Evolutionary conservation across 2,797 vertebrate genomes (phyloP).

Genomic region (Phrynocephalus forsythii): DNA sequence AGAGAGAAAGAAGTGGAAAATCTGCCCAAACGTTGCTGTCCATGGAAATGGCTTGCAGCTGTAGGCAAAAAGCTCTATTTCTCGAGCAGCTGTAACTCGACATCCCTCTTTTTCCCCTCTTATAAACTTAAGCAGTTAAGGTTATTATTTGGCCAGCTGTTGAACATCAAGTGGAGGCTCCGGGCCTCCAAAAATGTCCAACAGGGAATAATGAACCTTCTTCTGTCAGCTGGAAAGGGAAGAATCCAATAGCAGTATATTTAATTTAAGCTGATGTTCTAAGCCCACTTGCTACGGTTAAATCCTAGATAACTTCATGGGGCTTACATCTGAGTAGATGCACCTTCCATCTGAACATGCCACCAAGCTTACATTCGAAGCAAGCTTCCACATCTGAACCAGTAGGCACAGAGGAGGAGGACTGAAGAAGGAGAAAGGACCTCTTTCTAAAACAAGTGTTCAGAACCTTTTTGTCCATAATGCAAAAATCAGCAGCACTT

Average conservation of each 20-base stretch:
- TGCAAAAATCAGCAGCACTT: neutral
- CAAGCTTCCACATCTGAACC: neutral
- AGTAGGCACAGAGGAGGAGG: neutral
- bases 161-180: constrained; percentile 53
- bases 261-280: neutral
- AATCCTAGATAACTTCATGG: neutral
- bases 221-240: neutral
- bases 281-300: neutral
- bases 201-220: constrained; percentile 44
- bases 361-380: neutral
- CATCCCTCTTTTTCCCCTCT: constrained; percentile 57
- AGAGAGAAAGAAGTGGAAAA: constrained; percentile 53
- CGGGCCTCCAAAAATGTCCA: constrained; percentile 49
- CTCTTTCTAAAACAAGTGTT: neutral
- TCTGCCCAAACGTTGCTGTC: constrained; percentile 52
- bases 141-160: constrained; percentile 67
- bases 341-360: neutral
- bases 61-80: constrained; percentile 50
- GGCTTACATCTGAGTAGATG: neutral
- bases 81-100: constrained; percentile 57
- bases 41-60: constrained; percentile 66
- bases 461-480: neutral
- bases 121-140: constrained; percentile 48
- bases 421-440: neutral
- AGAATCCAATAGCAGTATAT: neutral